phyloP scores from a whole-genome alignment of 2,888 invertebrate genomes.

The Spisula subtruncata region DNA sequence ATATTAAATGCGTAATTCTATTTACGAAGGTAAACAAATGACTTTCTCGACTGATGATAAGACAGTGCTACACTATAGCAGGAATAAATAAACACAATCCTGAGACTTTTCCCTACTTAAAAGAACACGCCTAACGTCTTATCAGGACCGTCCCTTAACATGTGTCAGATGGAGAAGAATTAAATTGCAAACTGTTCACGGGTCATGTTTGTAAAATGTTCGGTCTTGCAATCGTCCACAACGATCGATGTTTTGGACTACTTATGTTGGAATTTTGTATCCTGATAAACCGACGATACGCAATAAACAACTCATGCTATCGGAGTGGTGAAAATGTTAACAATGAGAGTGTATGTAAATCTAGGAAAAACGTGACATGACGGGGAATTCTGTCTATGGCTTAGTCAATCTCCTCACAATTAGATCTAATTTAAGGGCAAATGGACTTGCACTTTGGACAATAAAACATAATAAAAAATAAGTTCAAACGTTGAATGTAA shows the following conservation, averaged over 20 bases:
- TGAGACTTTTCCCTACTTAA: background rate
- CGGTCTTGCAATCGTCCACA: slow-evolving; percentile 34
- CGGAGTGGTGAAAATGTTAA: slow-evolving; percentile 24
- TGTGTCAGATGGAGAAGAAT: slow-evolving; percentile 35
- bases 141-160: slow-evolving; percentile 20
- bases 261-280: slow-evolving; percentile 14
- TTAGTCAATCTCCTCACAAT: background rate
- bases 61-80: background rate
- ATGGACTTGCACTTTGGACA: background rate
- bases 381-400: slow-evolving; percentile 18
- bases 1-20: slow-evolving; percentile 20
- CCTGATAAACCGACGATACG: slow-evolving; percentile 29
- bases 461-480: background rate
- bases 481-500: background rate
- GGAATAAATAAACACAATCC: slow-evolving; percentile 3
- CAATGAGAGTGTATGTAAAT: slow-evolving; percentile 2
- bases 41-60: slow-evolving; percentile 8
- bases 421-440: background rate
- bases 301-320: slow-evolving; percentile 31
- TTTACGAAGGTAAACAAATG: background rate
- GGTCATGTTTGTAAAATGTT: slow-evolving; percentile 44
- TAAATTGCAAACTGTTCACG: slow-evolving; percentile 25
- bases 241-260: slow-evolving; percentile 33
- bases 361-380: slow-evolving; percentile 15
- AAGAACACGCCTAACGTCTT: slow-evolving; percentile 12